A percentile compares a stretch with the other conserved stretches of the same genome.
phyloP scores from a whole-genome alignment of 2,113 vertebrate genomes.

The Litocranius walleri region DNA sequence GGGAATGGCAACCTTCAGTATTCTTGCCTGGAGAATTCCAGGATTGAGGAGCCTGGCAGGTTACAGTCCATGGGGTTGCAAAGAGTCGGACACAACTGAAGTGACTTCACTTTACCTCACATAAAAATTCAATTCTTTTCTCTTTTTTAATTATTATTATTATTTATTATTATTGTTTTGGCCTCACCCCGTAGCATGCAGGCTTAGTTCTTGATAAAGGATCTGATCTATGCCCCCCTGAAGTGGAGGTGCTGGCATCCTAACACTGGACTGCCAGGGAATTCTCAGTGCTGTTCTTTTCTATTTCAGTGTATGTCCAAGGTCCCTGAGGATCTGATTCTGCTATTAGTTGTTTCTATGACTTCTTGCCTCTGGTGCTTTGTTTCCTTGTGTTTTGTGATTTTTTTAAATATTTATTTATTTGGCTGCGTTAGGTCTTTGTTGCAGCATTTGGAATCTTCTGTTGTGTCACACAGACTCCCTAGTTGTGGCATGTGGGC shows the following conservation, averaged over 20 bases:
- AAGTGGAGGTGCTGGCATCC: background rate
- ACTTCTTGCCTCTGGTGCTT: background rate
- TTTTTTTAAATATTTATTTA: background rate
- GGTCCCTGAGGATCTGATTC: background rate
- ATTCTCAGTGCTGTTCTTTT: background rate
- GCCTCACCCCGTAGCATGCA: background rate
- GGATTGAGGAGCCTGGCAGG: background rate
- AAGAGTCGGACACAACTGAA: background rate
- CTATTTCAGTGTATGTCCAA: background rate
- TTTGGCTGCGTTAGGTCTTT: background rate
- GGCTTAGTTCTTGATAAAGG: background rate
- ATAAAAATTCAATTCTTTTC: background rate
- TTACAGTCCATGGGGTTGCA: background rate
- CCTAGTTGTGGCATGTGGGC: background rate
- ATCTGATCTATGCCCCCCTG: background rate
- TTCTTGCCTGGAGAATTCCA: background rate
- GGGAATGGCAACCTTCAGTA: background rate
- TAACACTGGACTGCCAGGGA: background rate
- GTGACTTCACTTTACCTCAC: background rate
- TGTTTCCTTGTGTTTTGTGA: background rate
- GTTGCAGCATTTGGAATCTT: background rate
- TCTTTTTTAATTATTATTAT: background rate
- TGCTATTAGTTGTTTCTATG: background rate
- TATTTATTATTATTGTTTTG: background rate
- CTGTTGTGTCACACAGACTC: background rate